Evolutionary conservation across 2,888 invertebrate species (phyloP).

Genomic region (Bibio marci): DNA sequence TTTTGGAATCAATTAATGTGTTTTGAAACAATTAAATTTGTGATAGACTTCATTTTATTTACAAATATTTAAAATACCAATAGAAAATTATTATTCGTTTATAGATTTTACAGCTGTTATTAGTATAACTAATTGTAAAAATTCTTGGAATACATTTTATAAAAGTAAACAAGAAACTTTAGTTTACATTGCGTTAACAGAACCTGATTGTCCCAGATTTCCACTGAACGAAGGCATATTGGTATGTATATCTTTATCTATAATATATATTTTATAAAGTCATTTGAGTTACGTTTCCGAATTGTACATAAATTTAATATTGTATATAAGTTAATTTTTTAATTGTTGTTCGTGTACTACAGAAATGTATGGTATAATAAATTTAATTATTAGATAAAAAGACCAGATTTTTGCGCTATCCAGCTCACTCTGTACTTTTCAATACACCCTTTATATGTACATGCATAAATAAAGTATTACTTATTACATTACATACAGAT

Average conservation of each 20-base stretch:
- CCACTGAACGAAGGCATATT: conserved; percentile 50
- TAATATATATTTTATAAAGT: not conserved
- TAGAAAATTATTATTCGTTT: too few species aligned
- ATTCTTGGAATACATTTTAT: conserved; percentile 55
- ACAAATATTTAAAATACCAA: too few species aligned
- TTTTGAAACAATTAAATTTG: too few species aligned
- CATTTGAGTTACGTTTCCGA: not conserved
- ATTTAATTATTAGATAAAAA: not conserved
- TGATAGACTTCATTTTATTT: too few species aligned
- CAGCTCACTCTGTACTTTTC: too few species aligned
- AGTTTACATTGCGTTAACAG: conserved; percentile 57
- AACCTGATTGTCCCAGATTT: conserved; percentile 60
- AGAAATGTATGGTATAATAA: not conserved
- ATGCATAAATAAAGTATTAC: too few species aligned
- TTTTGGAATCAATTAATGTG: conserved; percentile 6
- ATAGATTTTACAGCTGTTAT: conserved; percentile 57
- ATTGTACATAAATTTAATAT: not conserved
- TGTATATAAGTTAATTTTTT: not conserved
- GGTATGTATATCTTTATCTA: conserved; percentile 20
- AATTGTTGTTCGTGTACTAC: too few species aligned
- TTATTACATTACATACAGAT: too few species aligned
- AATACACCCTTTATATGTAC: too few species aligned
- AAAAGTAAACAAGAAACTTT: conserved; percentile 44
- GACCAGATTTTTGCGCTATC: not conserved
- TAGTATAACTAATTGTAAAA: conserved; percentile 54